Conservation (phyloP, 2,888 invertebrate genomes). For the Crocallis elinguaria region DNA sequence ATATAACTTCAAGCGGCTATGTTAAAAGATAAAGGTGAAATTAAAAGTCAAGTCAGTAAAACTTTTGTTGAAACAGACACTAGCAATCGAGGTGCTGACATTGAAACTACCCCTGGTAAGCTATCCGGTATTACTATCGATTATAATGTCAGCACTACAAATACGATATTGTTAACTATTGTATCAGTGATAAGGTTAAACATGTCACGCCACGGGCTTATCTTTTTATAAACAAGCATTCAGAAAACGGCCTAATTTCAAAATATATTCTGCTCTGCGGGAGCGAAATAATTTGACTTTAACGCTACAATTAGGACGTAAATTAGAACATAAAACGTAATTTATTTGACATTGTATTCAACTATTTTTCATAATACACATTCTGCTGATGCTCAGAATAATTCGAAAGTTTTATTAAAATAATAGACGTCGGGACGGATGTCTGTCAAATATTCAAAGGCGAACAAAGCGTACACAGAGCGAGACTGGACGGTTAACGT, state of each 20-base stretch:
- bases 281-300: conserved; percentile 39
- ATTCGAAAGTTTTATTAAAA: conserved; percentile 29
- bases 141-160: no score
- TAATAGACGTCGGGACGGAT: conserved; percentile 11
- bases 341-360: conserved; percentile 42
- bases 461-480: conserved; percentile 20
- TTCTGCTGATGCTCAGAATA: conserved; percentile 17
- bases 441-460: conserved; percentile 20
- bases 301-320: conserved; percentile 39
- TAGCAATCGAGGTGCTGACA: conserved; percentile 11
- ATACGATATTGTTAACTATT: no score
- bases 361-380: conserved; percentile 35
- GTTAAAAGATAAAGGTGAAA: background rate
- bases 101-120: conserved; percentile 1
- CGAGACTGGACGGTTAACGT: conserved; percentile 14
- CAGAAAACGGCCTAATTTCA: conserved; percentile 39
- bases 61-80: background rate
- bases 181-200: conserved; percentile 27
- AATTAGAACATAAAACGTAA: conserved; percentile 43
- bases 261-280: conserved; percentile 36
- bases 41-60: background rate
- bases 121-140: conserved; percentile 2
- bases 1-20: background rate
- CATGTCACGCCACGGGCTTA: conserved; percentile 33
- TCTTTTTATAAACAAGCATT: conserved; percentile 41